Base-by-base conservation (phyloP, 2,888 invertebrate species). In the Heliconius erato region DNA sequence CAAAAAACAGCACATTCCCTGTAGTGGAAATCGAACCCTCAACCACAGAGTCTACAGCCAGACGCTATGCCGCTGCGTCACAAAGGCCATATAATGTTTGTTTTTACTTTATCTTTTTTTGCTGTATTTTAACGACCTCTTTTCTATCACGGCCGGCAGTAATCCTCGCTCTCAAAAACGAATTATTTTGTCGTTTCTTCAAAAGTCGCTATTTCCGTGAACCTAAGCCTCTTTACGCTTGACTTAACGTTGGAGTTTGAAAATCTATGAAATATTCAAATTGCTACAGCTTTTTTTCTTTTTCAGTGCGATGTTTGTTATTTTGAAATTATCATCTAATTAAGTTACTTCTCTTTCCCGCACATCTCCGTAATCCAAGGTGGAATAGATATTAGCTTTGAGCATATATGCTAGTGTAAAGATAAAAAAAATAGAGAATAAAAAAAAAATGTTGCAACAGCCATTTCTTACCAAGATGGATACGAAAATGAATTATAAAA, bases 221-320 rank as follows among this genome's bases (percentile, higher is more conserved):
- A 28, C 59, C 78, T 78, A 49, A 67, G 78, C 68, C 49, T n/a
- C 44, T 68, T 78, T n/a, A 65, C 49, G 74, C 49, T 28, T 74
- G 40, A 28, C 40, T 65, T 63, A 80, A 74, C 74, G 74, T 74
- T 74, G n/a, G 72, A 80, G 74, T 35, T 63, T 40, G 78, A 80
- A 74, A 74, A 44, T 65, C 65, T 74, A n/a, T 80, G 44, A 80
- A 74, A 80, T 74, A 74, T 74, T 67, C 28, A 65, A 40, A 80
- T 80, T 80, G 49, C 19, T 16, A 28, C 14, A 26, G 23, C 11
- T n/a, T 65, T 63, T 74, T 40, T 40, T 40, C 23, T 63, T 23
- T 19, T 65, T 74, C 26, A 80, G 12, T 68, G 19, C 3, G 11
- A 68, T 68, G 26, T 78, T 78, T 78, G 14, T 78, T 65, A 67